Evolutionary conservation across 2,888 invertebrate species (phyloP), one percentile per base, ranked within the genome.

Genomic region (Nasonia oneida): DNA sequence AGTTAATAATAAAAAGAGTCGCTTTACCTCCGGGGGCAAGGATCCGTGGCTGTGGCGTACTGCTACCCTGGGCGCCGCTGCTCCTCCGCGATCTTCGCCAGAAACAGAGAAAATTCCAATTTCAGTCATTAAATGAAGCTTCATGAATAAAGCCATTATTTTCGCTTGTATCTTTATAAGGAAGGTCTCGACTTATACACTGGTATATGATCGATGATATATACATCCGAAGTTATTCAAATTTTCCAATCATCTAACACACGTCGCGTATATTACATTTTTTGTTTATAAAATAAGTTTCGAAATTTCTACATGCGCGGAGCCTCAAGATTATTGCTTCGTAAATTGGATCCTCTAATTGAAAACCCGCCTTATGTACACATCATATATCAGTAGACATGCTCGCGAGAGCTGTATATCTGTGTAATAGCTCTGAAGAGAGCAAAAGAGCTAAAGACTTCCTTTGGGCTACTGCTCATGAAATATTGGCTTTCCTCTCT

Each of bases 1-100:
- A 29, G 29, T 29, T 29, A 29, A 29, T 29, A 29, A 29, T 29
- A 29, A 29, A 29, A 57, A 12, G 61, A 64, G 64, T 57, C 78
- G 70, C n/a, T 23, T 95, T 94, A 97, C 97, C 97, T 95, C 96
- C 96, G 87, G 96, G 96, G 90, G 95, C 96, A 90, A 96, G 93
- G 93, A 96, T 96, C 93, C 96, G 95, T 88, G 96, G 95, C 92
- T 96, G 97, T 83, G 96, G 96, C 90, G 96, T 96, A 89, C 96
- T 95, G 90, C 96, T 95, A 87, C 96, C 94, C 86, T 96, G 95
- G 89, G 96, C 96, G 87, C 96, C 96, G 87, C 97, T 97, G 89
- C 97, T 97, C 93, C 97, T 95, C 91, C 97, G 95, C 88, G 97
- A 97, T 94, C 97, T 97, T 95, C 8, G 79, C 50, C 67, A 81